Conservation (phyloP, 1,140 invertebrate genomes). For the Nomia melanderi region DNA sequence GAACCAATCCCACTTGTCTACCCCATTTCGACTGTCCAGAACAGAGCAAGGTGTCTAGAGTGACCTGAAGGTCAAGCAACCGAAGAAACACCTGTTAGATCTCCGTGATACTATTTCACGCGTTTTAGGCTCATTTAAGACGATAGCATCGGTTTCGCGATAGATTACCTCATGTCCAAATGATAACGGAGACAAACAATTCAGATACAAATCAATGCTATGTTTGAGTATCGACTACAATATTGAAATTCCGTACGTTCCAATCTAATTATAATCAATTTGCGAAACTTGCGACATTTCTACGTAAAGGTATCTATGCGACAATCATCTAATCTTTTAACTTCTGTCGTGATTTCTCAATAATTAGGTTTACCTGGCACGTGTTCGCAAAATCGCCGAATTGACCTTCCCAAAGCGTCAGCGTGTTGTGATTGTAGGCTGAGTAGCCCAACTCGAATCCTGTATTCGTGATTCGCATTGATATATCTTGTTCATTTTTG, state of each 20-base stretch:
- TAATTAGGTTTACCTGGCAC: slow-evolving; percentile 80
- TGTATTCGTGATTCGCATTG: slow-evolving; percentile 41
- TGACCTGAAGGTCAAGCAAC: slow-evolving; percentile 82
- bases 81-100: not conserved
- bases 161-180: not conserved
- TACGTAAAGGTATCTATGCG: no score
- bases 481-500: not conserved
- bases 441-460: slow-evolving; percentile 94
- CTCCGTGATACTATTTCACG: not conserved
- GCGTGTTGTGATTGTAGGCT: slow-evolving; percentile 89
- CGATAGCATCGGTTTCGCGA: not conserved
- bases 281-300: no score
- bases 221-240: not conserved
- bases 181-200: not conserved
- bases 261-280: no score
- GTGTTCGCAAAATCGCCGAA: slow-evolving; percentile 95
- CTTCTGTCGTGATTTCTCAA: no score
- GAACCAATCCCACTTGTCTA: slow-evolving; percentile 89
- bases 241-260: not conserved
- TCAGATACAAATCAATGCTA: not conserved
- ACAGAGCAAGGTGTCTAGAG: slow-evolving; percentile 92
- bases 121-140: no score
- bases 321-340: no score
- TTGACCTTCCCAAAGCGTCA: slow-evolving; percentile 95
- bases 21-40: slow-evolving; percentile 93